phyloP scores from a whole-genome alignment of 2,113 vertebrate species.

The Axis porcinus region DNA sequence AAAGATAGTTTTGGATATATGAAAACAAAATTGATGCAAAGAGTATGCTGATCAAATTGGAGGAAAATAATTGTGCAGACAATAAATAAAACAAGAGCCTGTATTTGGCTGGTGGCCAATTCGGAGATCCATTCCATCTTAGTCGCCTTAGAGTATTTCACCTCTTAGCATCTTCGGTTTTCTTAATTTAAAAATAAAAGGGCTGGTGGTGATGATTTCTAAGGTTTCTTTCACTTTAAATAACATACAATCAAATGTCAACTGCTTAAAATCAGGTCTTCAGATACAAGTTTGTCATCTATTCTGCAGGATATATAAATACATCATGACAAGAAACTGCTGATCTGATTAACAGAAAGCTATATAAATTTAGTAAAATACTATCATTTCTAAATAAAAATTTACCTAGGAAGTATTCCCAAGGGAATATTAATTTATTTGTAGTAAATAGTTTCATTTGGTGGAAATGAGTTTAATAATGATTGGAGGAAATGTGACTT shows the following conservation, averaged over 20 bases:
- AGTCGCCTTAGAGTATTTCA: not conserved
- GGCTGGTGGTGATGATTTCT: not conserved
- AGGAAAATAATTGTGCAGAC: not conserved
- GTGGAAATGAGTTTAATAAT: slow-evolving; percentile 45
- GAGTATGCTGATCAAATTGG: not conserved
- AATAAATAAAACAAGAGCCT: not conserved
- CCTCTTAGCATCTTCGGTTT: not conserved
- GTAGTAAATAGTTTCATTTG: slow-evolving; percentile 17
- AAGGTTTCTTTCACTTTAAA: not conserved
- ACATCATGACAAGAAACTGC: not conserved
- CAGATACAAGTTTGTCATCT: not conserved
- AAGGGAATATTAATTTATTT: slow-evolving; percentile 14
- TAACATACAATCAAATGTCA: not conserved
- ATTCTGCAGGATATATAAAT: not conserved
- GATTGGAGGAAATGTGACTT: slow-evolving; percentile 11
- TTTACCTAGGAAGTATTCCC: not conserved
- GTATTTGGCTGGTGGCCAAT: not conserved
- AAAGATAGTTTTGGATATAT: not conserved
- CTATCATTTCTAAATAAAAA: slow-evolving; percentile 42
- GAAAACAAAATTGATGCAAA: not conserved
- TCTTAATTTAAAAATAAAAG: not conserved
- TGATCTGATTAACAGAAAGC: not conserved
- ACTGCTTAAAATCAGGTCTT: not conserved
- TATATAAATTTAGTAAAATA: slow-evolving; percentile 19
- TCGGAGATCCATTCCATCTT: not conserved